A percentile compares a stretch with the other conserved stretches of the same genome.
Evolutionary conservation across 2,888 invertebrate species (phyloP).

Genomic region (Zele albiditarsus): DNA sequence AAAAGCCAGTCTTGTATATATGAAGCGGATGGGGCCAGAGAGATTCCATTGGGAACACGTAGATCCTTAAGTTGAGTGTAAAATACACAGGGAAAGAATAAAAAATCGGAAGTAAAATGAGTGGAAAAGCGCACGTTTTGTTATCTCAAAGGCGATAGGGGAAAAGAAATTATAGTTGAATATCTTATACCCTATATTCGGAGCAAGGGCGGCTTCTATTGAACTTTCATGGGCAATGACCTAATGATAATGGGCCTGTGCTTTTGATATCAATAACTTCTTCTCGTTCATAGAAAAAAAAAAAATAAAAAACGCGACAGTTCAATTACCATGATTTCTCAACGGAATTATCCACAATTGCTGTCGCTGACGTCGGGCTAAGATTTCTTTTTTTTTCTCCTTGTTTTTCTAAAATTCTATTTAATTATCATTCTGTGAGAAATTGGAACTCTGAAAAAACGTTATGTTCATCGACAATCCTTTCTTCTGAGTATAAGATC

Average conservation of each 20-base stretch:
- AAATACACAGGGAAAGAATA: constrained; percentile 45
- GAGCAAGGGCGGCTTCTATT: constrained; percentile 28
- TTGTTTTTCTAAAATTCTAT: too few relatives aligned
- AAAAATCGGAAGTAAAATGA: constrained; percentile 32
- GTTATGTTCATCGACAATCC: too few relatives aligned
- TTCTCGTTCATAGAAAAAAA: too few relatives aligned
- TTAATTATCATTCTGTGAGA: too few relatives aligned
- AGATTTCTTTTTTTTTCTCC: too few relatives aligned
- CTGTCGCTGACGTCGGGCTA: too few relatives aligned
- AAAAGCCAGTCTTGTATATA: constrained; percentile 14
- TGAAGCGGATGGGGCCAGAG: constrained; percentile 21
- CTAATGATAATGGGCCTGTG: not conserved
- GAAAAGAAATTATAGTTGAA: constrained; percentile 49
- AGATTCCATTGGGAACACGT: constrained; percentile 44
- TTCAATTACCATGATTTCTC: too few relatives aligned
- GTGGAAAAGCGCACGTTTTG: not conserved
- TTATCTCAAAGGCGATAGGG: constrained; percentile 43
- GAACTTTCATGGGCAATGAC: not conserved
- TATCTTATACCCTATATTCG: constrained; percentile 32
- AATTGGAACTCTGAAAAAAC: too few relatives aligned
- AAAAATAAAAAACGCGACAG: too few relatives aligned
- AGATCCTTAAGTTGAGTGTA: constrained; percentile 51
- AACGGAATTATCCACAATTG: too few relatives aligned
- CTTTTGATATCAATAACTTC: not conserved
- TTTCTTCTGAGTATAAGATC: too few relatives aligned